Evolutionary conservation across 2,888 invertebrate species (phyloP), one percentile per base, ranked within the genome.

Genomic region (Nomada goodeniana): DNA sequence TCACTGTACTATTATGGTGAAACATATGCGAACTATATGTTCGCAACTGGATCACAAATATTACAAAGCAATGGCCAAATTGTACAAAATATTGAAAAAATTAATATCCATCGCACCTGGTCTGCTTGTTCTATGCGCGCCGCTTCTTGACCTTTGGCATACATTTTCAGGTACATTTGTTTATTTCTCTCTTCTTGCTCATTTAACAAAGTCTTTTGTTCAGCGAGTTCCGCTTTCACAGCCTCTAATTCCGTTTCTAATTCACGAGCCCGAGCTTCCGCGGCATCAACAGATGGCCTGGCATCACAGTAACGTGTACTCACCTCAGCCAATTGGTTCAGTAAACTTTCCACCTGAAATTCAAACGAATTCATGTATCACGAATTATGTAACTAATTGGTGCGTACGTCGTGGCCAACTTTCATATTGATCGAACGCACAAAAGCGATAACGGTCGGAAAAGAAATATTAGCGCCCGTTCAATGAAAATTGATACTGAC

Each of bases 141-240:
- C n/a, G 97, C 96, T 92, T 97, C 96, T 90, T 97, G 96, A 47
- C 97, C 97, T 94, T 97, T 97, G 90, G 96, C 96, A 94, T 97
- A 97, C 97, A 97, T 97, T 93, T 97, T 96, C 92, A 97, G 94
- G 94, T 97, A 97, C 94, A 96, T 95, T 90, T 97, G 95, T 90
- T 96, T 96, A 90, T 97, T 96, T 86, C 96, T 95, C 87, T 95
- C 95, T 88, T 97, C 97, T 83, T 97, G 96, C 69, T 97, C 96
- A 80, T 95, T 94, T 47, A 97, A 76, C 26, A 93, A 84, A 42
- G 88, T 95, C 88, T 97, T 97, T 83, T 97, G 96, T 81, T 97
- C 96, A 73, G 95, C 94, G 55, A 97, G 94, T 89, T 96, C 96
- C 76, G 95, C 95, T 91, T 96, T 96, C 69, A 96, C 95, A 80